These are phyloP conservation scores for Porites rus DNA, from an alignment of 92 coral and sea anemone genomes.

Conservation along the genomic window DNA sequence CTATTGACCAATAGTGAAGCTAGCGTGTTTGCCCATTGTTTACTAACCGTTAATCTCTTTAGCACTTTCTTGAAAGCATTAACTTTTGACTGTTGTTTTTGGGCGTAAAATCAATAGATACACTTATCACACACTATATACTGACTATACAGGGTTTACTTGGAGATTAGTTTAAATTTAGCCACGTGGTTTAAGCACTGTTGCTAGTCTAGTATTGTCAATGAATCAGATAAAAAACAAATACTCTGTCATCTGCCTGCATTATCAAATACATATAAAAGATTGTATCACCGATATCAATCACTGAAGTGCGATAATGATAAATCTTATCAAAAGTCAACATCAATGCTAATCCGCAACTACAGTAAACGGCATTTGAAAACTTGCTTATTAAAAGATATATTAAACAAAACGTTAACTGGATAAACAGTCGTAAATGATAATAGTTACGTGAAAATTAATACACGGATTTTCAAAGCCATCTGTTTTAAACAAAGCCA, in stretches of 20 bases:
- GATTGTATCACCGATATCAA: neutral
- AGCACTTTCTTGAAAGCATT: neutral
- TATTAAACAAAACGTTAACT: slow-evolving; percentile 5
- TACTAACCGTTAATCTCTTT: neutral
- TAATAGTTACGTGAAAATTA: neutral
- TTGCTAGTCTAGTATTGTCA: neutral
- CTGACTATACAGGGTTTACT: neutral
- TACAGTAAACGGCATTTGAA: neutral
- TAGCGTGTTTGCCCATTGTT: slow-evolving; percentile 31
- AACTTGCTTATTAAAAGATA: slow-evolving; percentile 2
- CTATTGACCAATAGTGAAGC: neutral
- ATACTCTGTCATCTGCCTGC: neutral
- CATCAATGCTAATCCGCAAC: too few relatives aligned
- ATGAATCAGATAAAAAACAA: neutral
- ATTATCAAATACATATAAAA: neutral
- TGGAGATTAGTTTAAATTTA: neutral
- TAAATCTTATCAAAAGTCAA: neutral
- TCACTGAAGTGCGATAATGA: neutral
- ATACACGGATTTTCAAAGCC: slow-evolving; percentile 4
- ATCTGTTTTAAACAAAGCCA: slow-evolving; percentile 26
- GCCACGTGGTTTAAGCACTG: slow-evolving; percentile 23
- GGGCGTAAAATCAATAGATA: too few relatives aligned
- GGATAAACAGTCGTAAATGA: slow-evolving; percentile 14
- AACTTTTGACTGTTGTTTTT: too few relatives aligned
- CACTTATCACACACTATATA: neutral